These are phyloP conservation scores for Lagria hirta DNA, from an alignment of 2,888 invertebrate genomes.

Conservation along the genomic window DNA sequence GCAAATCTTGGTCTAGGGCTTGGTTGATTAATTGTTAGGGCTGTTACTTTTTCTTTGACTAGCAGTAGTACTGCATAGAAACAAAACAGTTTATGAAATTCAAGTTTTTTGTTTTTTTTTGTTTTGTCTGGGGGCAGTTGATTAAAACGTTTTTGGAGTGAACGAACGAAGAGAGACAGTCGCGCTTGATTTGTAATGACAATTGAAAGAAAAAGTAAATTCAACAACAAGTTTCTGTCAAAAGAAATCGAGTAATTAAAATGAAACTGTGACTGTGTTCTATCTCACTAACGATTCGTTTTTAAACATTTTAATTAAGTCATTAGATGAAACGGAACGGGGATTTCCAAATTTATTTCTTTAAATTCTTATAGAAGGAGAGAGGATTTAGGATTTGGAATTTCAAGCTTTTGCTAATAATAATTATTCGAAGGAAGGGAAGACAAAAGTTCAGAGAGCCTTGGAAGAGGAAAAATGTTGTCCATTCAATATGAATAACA, in stretches of 20 bases:
- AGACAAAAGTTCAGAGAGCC: slow-evolving; percentile 23
- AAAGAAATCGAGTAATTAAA: slow-evolving; percentile 19
- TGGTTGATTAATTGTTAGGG: no score
- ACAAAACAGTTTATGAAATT: no score
- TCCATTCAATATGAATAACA: slow-evolving; percentile 47
- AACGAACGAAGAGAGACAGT: slow-evolving; percentile 9
- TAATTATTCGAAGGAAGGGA: slow-evolving; percentile 20
- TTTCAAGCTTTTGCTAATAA: slow-evolving; percentile 8
- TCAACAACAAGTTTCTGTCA: slow-evolving; percentile 4
- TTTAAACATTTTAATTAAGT: slow-evolving; percentile 19
- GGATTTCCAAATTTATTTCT: slow-evolving; percentile 3
- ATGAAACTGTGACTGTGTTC: slow-evolving; percentile 22
- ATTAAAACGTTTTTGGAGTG: no score
- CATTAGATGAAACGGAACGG: slow-evolving; percentile 6
- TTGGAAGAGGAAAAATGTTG: slow-evolving; percentile 36
- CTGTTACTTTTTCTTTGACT: no score
- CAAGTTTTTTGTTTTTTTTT: no score
- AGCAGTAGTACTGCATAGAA: no score
- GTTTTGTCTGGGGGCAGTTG: no score
- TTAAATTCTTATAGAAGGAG: slow-evolving; percentile 2
- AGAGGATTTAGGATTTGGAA: slow-evolving; percentile 2
- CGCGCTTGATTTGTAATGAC: slow-evolving; percentile 21
- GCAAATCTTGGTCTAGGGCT: no score
- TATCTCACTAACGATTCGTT: slow-evolving; percentile 14
- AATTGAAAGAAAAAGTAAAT: slow-evolving; percentile 19